A percentile compares a stretch with the other conserved stretches of the same genome.
Conservation (phyloP, 53 echinoderm and acorn worm genomes). For the Arbacia lixula region DNA sequence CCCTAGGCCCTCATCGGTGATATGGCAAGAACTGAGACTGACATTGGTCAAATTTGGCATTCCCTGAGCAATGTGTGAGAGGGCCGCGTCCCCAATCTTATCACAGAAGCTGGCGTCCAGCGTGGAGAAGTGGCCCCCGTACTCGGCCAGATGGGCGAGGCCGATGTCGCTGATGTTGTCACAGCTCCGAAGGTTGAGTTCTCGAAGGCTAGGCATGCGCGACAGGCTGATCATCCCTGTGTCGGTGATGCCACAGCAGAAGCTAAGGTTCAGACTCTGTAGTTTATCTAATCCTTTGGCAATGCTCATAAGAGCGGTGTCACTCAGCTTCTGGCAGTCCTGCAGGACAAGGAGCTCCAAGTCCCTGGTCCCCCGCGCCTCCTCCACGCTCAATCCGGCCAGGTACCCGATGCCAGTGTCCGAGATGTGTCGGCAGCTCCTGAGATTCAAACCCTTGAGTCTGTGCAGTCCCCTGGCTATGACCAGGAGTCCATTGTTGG, state of each 20-base stretch:
- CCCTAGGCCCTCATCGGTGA: slow-evolving; percentile 93
- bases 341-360: slow-evolving; percentile 89
- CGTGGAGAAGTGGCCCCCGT: slow-evolving; percentile 86
- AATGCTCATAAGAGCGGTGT: slow-evolving; percentile 84
- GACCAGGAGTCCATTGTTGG: slow-evolving; percentile 89
- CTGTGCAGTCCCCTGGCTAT: slow-evolving; percentile 89
- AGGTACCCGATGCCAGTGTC: slow-evolving; percentile 90
- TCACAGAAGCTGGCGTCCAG: slow-evolving; percentile 98
- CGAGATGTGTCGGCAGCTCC: slow-evolving; percentile 93
- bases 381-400: slow-evolving; percentile 71
- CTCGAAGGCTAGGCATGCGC: slow-evolving; percentile 91
- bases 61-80: slow-evolving; percentile 98
- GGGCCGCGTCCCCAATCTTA: slow-evolving; percentile 93
- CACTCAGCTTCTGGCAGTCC: slow-evolving; percentile 96
- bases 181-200: slow-evolving; percentile 95
- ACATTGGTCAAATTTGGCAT: slow-evolving; percentile 88
- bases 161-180: slow-evolving; percentile 99
- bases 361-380: slow-evolving; percentile 73
- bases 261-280: slow-evolving; percentile 80
- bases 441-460: slow-evolving; percentile 89
- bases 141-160: slow-evolving; percentile 95
- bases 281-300: slow-evolving; percentile 89
- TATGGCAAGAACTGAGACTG: slow-evolving; percentile 98
- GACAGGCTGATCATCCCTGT: slow-evolving; percentile 97
- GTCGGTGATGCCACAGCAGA: slow-evolving; percentile 94